phyloP scores from a whole-genome alignment of 1,140 invertebrate species.

The Caenorhabditis inopinata region DNA sequence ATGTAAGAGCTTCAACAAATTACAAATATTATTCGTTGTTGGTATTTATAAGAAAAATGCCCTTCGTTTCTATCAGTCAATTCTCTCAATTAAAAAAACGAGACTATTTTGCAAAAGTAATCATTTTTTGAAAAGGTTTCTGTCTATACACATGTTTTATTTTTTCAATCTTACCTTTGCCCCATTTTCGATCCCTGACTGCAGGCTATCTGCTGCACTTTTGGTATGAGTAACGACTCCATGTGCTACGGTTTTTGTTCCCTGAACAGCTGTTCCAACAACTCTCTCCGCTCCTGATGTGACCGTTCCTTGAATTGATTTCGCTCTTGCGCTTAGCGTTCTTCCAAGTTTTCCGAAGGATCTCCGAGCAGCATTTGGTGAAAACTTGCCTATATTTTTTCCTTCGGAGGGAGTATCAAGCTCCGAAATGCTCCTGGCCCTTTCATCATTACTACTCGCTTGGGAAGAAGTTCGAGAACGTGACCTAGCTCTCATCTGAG shows the following conservation, averaged over 20 bases:
- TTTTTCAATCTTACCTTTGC: slow-evolving; percentile 64
- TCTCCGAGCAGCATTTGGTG: slow-evolving; percentile 58
- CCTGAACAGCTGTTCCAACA: slow-evolving; percentile 61
- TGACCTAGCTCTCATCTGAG: background rate
- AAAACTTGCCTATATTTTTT: slow-evolving; percentile 56
- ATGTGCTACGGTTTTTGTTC: slow-evolving; percentile 64
- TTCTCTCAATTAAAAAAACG: background rate
- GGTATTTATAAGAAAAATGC: no score
- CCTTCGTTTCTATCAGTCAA: no score
- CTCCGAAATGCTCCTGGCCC: slow-evolving; percentile 32
- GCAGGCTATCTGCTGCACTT: slow-evolving; percentile 61
- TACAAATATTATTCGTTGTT: no score
- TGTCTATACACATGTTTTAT: slow-evolving; percentile 46
- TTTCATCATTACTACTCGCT: slow-evolving; percentile 22
- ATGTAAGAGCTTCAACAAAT: no score
- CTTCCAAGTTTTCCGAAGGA: slow-evolving; percentile 63
- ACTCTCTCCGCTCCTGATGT: slow-evolving; percentile 46
- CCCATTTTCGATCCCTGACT: slow-evolving; percentile 59
- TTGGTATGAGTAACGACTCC: slow-evolving; percentile 65
- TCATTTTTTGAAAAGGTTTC: background rate
- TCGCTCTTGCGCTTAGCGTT: slow-evolving; percentile 60
- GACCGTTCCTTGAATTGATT: slow-evolving; percentile 59
- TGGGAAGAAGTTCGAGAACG: background rate
- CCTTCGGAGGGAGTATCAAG: slow-evolving; percentile 32
- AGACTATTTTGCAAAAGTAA: background rate